Evolutionary conservation across 2,797 vertebrate species (phyloP).

Genomic region (Bradypus variegatus): DNA sequence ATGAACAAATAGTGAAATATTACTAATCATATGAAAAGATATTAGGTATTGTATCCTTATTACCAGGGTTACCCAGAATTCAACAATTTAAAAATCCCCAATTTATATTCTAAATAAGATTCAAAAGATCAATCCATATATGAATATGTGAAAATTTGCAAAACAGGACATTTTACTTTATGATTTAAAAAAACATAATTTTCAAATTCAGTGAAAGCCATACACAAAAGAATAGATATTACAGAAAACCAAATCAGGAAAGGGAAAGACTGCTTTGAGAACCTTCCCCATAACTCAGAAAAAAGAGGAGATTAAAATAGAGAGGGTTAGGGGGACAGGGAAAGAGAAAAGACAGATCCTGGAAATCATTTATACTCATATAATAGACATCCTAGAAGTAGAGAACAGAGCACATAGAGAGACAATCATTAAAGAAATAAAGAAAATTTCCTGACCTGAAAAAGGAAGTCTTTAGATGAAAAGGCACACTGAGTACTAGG

Average conservation of each 20-base stretch:
- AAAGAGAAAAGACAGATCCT: neutral
- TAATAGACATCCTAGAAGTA: neutral
- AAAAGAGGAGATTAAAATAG: neutral
- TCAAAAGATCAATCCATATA: neutral
- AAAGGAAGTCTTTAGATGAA: neutral
- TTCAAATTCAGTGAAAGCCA: neutral
- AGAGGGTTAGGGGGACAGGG: too few relatives aligned
- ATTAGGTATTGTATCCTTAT: neutral
- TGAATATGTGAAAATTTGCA: neutral
- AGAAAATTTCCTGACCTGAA: neutral
- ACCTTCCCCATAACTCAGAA: neutral
- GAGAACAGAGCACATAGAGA: neutral
- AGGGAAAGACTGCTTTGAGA: slow-evolving; percentile 12
- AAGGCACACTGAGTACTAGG: neutral
- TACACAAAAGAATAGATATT: neutral
- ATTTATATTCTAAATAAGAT: slow-evolving; percentile 10
- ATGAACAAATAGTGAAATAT: neutral
- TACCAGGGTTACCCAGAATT: neutral
- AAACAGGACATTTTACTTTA: slow-evolving; percentile 11
- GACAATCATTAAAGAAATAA: neutral
- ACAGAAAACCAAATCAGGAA: neutral
- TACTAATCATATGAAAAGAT: neutral
- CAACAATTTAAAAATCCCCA: neutral
- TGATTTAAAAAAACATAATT: neutral
- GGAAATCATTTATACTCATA: too few relatives aligned